A percentile compares a stretch with the other conserved stretches of the same genome.
Conservation (phyloP, 2,113 vertebrate genomes). For the Tapirus terrestris region DNA sequence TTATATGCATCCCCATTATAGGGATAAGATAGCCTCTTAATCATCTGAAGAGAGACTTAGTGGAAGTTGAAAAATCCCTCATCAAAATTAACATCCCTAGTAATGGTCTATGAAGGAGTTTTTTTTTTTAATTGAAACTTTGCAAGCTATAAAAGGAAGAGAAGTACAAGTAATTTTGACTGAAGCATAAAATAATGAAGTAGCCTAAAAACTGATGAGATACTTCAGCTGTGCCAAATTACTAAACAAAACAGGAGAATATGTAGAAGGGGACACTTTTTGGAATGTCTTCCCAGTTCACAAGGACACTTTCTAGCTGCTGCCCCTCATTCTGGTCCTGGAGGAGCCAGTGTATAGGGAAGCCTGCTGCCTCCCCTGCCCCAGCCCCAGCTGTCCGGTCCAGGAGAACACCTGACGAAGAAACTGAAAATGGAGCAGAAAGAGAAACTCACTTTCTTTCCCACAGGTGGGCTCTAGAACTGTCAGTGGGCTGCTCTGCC, state of each 20-base stretch:
- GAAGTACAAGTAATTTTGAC: conserved; percentile 48
- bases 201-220: conserved; percentile 2
- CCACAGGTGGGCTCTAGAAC: background rate
- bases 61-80: conserved; percentile 63
- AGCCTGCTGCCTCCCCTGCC: too few species aligned
- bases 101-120: conserved; percentile 59
- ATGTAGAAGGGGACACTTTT: background rate
- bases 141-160: conserved; percentile 21
- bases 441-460: background rate
- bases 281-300: background rate
- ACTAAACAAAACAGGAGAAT: background rate
- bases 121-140: conserved; percentile 43
- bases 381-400: accelerated
- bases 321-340: background rate
- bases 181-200: conserved; percentile 32
- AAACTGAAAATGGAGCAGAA: background rate
- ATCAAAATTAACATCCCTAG: conserved; percentile 71
- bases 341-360: accelerated
- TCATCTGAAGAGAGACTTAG: conserved; percentile 70
- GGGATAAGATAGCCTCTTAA: conserved; percentile 56
- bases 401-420: background rate
- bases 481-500: background rate
- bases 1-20: conserved; percentile 37
- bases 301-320: too few species aligned
- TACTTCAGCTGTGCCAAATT: background rate